Conservation (phyloP, 2,113 vertebrate genomes). For the Pongo pygmaeus region DNA sequence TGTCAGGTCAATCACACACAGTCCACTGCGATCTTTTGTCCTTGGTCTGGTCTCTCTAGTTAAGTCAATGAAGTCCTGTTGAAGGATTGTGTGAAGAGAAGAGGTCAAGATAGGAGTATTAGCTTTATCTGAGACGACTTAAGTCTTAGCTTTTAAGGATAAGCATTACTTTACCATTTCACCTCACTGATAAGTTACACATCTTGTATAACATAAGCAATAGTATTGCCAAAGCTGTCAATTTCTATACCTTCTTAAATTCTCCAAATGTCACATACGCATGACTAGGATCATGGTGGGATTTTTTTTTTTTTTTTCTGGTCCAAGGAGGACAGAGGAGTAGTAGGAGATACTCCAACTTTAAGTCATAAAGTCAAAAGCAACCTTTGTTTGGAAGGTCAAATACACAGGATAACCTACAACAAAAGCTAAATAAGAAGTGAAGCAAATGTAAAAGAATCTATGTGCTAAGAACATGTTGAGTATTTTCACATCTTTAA, state of each 20-base stretch:
- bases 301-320: background rate
- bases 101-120: background rate
- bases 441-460: background rate
- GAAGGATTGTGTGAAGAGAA: constrained; percentile 44
- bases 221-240: background rate
- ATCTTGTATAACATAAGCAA: background rate
- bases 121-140: constrained; percentile 18
- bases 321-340: background rate
- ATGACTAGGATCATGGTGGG: background rate
- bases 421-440: background rate
- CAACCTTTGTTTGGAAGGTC: constrained; percentile 21
- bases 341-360: background rate
- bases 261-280: background rate
- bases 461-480: background rate
- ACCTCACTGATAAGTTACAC: background rate
- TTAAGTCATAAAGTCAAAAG: constrained; percentile 33
- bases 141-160: background rate
- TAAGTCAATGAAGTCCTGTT: constrained; percentile 87
- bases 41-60: constrained; percentile 78
- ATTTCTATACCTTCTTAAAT: constrained; percentile 17
- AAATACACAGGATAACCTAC: background rate
- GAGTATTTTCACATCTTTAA: background rate
- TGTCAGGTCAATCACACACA: constrained; percentile 82
- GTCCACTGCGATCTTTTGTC: rapidly evolving
- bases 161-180: constrained; percentile 8